Percentiles rank a stretch among this genome's conserved stretches.
Evolutionary conservation across 2,888 invertebrate species (phyloP).

Genomic region (Frankliniella intonsa): DNA sequence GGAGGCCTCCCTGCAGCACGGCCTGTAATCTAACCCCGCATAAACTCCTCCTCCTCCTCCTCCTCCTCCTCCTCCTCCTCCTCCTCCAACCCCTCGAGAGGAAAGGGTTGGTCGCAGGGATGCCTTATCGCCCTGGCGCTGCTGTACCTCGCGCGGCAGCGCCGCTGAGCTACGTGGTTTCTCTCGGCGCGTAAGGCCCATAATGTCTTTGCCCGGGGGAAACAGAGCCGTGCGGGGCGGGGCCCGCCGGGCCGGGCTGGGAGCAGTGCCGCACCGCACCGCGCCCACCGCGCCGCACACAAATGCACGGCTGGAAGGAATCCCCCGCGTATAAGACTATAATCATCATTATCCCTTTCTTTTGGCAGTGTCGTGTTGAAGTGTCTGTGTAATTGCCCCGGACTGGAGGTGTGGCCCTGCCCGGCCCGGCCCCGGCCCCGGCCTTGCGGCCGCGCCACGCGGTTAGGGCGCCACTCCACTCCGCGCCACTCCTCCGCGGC

Average conservation of each 20-base stretch:
- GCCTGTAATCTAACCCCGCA: constrained; percentile 16
- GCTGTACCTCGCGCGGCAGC: neutral
- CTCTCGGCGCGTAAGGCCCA: too few species aligned
- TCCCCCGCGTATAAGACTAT: too few species aligned
- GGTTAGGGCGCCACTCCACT: neutral
- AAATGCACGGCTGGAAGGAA: too few species aligned
- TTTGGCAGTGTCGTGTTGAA: neutral
- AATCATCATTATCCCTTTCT: too few species aligned
- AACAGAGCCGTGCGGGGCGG: too few species aligned
- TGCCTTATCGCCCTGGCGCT: neutral
- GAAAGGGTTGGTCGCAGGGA: neutral
- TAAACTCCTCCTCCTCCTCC: neutral
- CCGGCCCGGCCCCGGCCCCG: neutral
- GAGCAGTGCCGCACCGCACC: too few species aligned
- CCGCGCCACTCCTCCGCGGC: neutral
- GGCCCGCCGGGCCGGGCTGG: too few species aligned
- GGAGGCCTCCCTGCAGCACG: neutral
- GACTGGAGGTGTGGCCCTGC: constrained; percentile 7
- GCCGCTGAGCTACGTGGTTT: neutral
- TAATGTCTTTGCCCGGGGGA: too few species aligned
- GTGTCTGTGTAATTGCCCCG: neutral
- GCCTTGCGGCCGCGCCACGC: neutral
- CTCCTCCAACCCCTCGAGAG: neutral
- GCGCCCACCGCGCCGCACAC: too few species aligned
- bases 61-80: neutral